These are phyloP conservation scores for Carpatolechia fugitivella DNA, from an alignment of 2,888 invertebrate species.

Conservation along the genomic window DNA sequence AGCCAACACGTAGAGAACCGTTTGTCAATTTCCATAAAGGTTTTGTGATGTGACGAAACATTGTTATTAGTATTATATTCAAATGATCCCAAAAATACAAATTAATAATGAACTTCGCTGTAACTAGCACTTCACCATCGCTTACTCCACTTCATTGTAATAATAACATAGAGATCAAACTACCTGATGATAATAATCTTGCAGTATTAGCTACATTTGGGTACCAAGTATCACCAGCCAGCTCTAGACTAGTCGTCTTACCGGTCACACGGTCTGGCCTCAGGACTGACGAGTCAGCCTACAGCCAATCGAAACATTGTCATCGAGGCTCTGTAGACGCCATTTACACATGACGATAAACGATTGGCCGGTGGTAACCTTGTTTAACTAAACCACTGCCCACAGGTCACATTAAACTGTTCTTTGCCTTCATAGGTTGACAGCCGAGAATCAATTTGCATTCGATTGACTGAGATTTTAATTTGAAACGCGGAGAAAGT, in stretches of 20 bases:
- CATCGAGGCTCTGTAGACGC: conserved; percentile 16
- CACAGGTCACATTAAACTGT: neutral
- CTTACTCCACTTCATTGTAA: too few species aligned
- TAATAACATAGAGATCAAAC: too few species aligned
- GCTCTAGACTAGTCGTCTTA: neutral
- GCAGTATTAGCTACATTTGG: too few species aligned
- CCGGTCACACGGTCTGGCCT: neutral
- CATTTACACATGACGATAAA: conserved; percentile 9
- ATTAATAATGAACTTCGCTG: too few species aligned
- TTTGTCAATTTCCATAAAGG: too few species aligned
- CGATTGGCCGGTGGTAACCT: conserved; percentile 13
- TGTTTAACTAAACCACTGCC: neutral
- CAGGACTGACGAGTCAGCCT: neutral
- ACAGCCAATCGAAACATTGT: conserved; percentile 19
- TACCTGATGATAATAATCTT: too few species aligned
- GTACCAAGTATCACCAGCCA: neutral
- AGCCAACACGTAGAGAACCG: too few species aligned
- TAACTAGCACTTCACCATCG: too few species aligned
- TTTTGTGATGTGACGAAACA: too few species aligned
- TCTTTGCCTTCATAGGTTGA: neutral
- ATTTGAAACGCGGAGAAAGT: conserved; percentile 11
- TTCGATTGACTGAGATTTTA: conserved; percentile 16
- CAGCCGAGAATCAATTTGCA: conserved; percentile 16
- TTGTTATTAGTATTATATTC: too few species aligned
- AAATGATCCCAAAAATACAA: too few species aligned